A percentile compares a stretch with the other conserved stretches of the same genome.
Conservation (phyloP, 2,888 invertebrate genomes). For the Amphipoea lucens region DNA sequence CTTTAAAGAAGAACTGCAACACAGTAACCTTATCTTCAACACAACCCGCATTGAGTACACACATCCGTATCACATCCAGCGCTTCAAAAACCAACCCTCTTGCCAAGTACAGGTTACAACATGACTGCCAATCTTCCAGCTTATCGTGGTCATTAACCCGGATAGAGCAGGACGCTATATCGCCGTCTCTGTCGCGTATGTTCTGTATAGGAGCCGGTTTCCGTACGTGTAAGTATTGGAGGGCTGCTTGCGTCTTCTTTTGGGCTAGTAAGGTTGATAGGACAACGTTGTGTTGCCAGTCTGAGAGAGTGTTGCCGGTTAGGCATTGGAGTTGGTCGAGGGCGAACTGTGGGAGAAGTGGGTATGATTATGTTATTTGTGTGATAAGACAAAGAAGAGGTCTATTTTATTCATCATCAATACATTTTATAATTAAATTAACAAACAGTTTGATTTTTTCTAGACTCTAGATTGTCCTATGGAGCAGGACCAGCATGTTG, state of each 20-base stretch:
- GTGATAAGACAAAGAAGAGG: no score
- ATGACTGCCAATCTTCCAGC: constrained; percentile 88
- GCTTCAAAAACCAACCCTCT: constrained; percentile 92
- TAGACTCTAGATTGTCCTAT: no score
- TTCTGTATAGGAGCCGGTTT: constrained; percentile 89
- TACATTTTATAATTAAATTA: no score
- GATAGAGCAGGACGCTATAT: constrained; percentile 58
- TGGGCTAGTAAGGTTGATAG: constrained; percentile 92
- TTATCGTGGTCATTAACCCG: constrained; percentile 79
- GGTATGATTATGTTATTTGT: not conserved
- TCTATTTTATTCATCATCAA: no score
- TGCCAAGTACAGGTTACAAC: constrained; percentile 91
- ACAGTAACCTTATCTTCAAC: constrained; percentile 84
- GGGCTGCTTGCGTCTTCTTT: constrained; percentile 92
- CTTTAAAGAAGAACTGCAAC: constrained; percentile 91
- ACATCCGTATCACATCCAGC: constrained; percentile 91
- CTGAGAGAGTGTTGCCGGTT: constrained; percentile 90
- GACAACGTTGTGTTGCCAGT: constrained; percentile 94
- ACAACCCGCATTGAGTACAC: constrained; percentile 84
- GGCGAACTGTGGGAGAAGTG: constrained; percentile 88
- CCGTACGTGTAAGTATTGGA: constrained; percentile 92
- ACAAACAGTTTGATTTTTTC: no score
- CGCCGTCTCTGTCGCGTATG: constrained; percentile 71
- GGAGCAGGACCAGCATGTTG: no score
- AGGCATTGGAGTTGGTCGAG: constrained; percentile 92